These are phyloP conservation scores for Synergus japonicus DNA, from an alignment of 2,888 invertebrate genomes.

Conservation along the genomic window DNA sequence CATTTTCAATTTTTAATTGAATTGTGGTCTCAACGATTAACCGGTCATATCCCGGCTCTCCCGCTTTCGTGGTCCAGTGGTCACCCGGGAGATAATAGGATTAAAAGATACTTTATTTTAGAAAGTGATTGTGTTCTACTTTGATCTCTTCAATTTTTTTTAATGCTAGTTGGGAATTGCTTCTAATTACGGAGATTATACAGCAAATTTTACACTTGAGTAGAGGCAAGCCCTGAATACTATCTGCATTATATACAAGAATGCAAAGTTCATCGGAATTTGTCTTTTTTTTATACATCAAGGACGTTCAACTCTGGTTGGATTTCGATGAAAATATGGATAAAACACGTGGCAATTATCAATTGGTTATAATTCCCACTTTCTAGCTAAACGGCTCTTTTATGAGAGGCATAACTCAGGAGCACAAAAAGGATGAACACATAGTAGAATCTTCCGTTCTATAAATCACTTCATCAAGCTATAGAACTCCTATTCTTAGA, in stretches of 20 bases:
- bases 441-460: not conserved
- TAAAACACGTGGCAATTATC: slow-evolving; percentile 5
- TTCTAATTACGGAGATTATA: not conserved
- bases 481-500: not conserved
- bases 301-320: not conserved
- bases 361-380: slow-evolving; percentile 15
- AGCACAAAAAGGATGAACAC: not conserved
- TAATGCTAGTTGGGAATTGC: not conserved
- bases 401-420: not conserved
- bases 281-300: not conserved
- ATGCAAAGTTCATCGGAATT: not conserved
- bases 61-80: too few relatives aligned
- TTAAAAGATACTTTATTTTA: not conserved
- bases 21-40: not conserved
- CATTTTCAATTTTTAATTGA: too few relatives aligned
- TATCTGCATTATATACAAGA: not conserved
- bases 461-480: slow-evolving; percentile 4
- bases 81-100: not conserved
- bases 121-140: not conserved
- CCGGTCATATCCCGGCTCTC: not conserved
- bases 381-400: not conserved
- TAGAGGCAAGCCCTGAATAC: not conserved
- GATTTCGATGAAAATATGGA: not conserved
- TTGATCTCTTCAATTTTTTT: not conserved
- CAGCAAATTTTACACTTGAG: not conserved